Percentiles rank a stretch among this genome's conserved stretches.
phyloP scores from a whole-genome alignment of 37 sponge, comb jelly and placozoan species.

The Corticium candelabrum region DNA sequence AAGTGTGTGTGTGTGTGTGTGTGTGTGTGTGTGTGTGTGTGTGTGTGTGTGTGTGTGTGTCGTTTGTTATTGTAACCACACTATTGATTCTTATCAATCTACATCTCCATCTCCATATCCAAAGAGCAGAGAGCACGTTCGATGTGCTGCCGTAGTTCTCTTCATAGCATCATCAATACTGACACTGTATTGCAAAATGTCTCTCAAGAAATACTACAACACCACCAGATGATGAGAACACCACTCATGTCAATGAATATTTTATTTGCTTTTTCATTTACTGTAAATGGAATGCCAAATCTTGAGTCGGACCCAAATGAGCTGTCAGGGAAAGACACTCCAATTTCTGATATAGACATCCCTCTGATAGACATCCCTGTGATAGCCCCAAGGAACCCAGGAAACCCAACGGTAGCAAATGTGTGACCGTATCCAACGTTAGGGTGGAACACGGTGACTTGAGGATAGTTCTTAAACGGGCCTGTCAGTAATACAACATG shows the following conservation, averaged over 20 bases:
- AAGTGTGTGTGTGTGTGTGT: too few relatives aligned
- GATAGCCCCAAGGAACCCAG: constrained; percentile 81
- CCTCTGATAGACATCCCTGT: constrained; percentile 52
- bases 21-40: too few relatives aligned
- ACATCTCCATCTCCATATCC: constrained; percentile 87
- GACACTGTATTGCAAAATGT: constrained; percentile 66
- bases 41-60: too few relatives aligned
- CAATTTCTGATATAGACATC: constrained; percentile 73
- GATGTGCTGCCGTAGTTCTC: constrained; percentile 35
- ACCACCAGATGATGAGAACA: background rate
- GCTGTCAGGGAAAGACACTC: constrained; percentile 75
- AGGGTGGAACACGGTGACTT: constrained; percentile 76
- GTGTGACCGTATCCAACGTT: constrained; percentile 43
- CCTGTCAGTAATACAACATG: constrained; percentile 23
- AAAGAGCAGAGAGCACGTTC: constrained; percentile 70
- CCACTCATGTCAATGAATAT: background rate
- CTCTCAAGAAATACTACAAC: constrained; percentile 52
- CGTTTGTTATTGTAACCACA: too few relatives aligned
- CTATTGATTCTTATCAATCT: background rate
- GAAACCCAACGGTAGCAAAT: constrained; percentile 81
- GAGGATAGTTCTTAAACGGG: constrained; percentile 82
- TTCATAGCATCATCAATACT: constrained; percentile 38
- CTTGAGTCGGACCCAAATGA: constrained; percentile 76
- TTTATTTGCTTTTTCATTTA: constrained; percentile 6
- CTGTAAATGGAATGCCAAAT: constrained; percentile 76